phyloP scores from a whole-genome alignment of 2,113 vertebrate species.

The Dasyprocta punctata region DNA sequence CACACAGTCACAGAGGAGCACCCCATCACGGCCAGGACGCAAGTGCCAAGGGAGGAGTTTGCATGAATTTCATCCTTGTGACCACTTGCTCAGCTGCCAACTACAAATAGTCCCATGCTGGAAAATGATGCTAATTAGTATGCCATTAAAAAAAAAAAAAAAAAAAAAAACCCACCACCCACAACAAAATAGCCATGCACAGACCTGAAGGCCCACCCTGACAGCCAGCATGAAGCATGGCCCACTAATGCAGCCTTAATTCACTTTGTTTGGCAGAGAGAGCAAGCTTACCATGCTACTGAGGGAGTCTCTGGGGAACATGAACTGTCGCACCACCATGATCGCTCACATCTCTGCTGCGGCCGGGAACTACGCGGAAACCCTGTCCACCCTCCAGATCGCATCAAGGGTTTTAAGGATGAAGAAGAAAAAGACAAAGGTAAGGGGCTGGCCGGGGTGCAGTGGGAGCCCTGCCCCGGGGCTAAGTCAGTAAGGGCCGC shows the following conservation, averaged over 20 bases:
- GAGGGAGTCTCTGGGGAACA: conserved; percentile 97
- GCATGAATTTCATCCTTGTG: conserved; percentile 27
- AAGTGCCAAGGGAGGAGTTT: conserved; percentile 30
- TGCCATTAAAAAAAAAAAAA: conserved; percentile 81
- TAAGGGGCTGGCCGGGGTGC: conserved; percentile 76
- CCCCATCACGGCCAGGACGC: background rate
- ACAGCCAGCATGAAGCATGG: conserved; percentile 73
- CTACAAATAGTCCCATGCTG: conserved; percentile 40
- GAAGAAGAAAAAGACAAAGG: conserved; percentile 99
- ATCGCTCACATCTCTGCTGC: conserved; percentile 97
- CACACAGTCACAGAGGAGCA: background rate
- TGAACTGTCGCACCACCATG: conserved; percentile 99
- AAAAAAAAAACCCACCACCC: background rate
- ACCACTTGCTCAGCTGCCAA: conserved; percentile 70
- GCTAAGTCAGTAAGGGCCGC: background rate
- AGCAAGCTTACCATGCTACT: conserved; percentile 99
- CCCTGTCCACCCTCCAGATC: conserved; percentile 97
- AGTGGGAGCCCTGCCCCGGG: background rate
- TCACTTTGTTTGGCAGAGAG: conserved; percentile 91
- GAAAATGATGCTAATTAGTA: conserved; percentile 78
- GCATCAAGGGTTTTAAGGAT: conserved; percentile 96
- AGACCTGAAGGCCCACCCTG: conserved; percentile 71
- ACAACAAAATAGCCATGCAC: conserved; percentile 56
- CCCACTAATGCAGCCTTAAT: conserved; percentile 85
- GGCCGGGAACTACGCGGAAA: conserved; percentile 94